Conservation (phyloP, 2,113 vertebrate species). For the Indicator maculatus region DNA sequence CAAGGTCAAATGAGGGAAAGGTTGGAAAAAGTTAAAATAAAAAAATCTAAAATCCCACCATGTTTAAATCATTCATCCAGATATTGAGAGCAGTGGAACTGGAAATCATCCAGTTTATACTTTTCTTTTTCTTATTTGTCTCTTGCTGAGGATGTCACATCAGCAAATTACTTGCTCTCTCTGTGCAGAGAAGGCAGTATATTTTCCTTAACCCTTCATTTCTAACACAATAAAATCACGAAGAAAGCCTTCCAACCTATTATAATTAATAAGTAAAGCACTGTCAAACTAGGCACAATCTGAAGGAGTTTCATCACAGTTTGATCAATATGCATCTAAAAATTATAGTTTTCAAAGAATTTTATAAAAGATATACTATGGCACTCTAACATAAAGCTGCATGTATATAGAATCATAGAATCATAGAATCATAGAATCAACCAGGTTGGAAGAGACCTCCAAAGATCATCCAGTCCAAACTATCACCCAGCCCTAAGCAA, state of each 20-base stretch:
- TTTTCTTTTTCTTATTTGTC: conserved; percentile 1
- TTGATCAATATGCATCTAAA: not conserved
- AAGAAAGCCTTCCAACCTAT: not conserved
- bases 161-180: conserved; percentile 30
- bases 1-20: not conserved
- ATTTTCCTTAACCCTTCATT: conserved; percentile 6
- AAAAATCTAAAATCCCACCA: not conserved
- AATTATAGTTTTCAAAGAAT: not conserved
- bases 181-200: not conserved
- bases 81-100: not conserved
- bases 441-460: too few relatives aligned
- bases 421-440: too few relatives aligned
- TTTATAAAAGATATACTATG: not conserved
- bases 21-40: not conserved
- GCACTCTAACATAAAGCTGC: not conserved
- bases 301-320: not conserved
- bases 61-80: not conserved
- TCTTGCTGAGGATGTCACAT: not conserved
- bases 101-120: not conserved
- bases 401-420: too few relatives aligned
- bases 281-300: not conserved
- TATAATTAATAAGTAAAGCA: not conserved
- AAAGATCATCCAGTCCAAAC: too few relatives aligned
- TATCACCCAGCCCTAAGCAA: too few relatives aligned
- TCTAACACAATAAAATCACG: not conserved